Evolutionary conservation across 2,888 invertebrate species (phyloP), one percentile per base, ranked within the genome.

Genomic region (Myathropa florea): DNA sequence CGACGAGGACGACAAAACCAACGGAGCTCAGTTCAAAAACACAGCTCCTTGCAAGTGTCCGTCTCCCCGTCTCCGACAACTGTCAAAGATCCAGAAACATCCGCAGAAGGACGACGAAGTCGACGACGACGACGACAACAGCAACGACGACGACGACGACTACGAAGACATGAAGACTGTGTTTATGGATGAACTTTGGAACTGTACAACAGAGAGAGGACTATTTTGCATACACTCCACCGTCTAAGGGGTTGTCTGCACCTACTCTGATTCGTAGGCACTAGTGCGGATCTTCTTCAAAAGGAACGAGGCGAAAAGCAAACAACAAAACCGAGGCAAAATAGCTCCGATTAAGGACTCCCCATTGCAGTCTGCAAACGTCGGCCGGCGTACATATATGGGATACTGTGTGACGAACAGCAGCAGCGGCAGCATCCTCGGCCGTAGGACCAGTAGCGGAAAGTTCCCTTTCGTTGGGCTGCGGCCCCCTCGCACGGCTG

Each of bases 131-230:
- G n/a, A 24, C 23, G 53, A 55, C 28, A 18, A 26, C 28, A 23
- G 46, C n/a, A 12, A 71, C 21, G 63, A 70, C 59, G 57, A 78
- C 65, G 3, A 12, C 30, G 24, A 30, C 65, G 39, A 77, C 77
- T 63, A 76, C 77, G 21, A 68, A 79, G 68, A 84, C 55, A 70
- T 60, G 61, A 81, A 72, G 81, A 77, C 72, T 61, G 86, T 86
- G 83, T 83, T 86, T 86, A 82, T 83, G 86, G 86, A 83, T 86
- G 86, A 85, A 85, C 85, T 85, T 82, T 86, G 78, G 65, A 85
- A 83, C 82, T 79, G 78, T 77, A 79, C 83, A 46, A 68, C 64
- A 18, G 68, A 23, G 55, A 73, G 78, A 76, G 71, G 83, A 86
- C 83, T 86, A 86, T 83, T 86, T 86, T 86, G 86, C 86, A 86